These are phyloP conservation scores for Nothura maculosa DNA, from an alignment of 2,797 vertebrate species.

Conservation along the genomic window DNA sequence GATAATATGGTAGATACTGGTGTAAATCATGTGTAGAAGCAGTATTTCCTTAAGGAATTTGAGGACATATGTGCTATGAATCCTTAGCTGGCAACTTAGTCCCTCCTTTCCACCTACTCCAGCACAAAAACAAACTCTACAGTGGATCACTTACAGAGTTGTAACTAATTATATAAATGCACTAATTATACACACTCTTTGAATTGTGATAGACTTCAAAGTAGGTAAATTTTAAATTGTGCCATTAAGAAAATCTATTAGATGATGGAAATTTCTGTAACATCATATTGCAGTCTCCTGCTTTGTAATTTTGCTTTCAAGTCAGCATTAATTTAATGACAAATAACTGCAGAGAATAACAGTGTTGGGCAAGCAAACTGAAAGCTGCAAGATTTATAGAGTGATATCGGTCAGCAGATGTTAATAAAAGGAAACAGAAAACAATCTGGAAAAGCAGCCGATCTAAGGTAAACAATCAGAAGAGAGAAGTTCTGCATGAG, in stretches of 20 bases:
- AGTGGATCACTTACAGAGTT: conserved; percentile 26
- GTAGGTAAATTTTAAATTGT: conserved; percentile 58
- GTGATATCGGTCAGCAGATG: conserved; percentile 33
- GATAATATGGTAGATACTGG: not conserved
- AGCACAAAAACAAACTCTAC: conserved; percentile 31
- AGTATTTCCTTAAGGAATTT: conserved; percentile 27
- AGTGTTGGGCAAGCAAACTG: conserved; percentile 25
- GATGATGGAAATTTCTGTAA: conserved; percentile 46
- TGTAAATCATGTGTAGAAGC: conserved; percentile 11
- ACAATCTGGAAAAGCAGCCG: not conserved
- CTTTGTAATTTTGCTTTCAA: conserved; percentile 43
- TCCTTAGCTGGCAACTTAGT: not conserved
- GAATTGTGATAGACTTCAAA: conserved; percentile 48
- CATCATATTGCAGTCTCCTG: conserved; percentile 25
- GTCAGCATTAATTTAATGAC: conserved; percentile 52
- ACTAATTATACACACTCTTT: conserved; percentile 58
- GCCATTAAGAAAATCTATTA: conserved; percentile 53
- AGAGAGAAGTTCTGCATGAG: not conserved
- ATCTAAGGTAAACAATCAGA: not conserved
- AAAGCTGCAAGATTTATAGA: not conserved
- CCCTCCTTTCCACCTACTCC: conserved; percentile 28
- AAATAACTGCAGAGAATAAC: conserved; percentile 34
- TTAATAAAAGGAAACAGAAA: conserved; percentile 4
- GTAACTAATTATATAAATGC: conserved; percentile 56
- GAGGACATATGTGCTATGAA: not conserved